Percentiles rank a stretch among this genome's conserved stretches.
phyloP scores from a whole-genome alignment of 2,888 invertebrate species.

The Strigamia maritima region DNA sequence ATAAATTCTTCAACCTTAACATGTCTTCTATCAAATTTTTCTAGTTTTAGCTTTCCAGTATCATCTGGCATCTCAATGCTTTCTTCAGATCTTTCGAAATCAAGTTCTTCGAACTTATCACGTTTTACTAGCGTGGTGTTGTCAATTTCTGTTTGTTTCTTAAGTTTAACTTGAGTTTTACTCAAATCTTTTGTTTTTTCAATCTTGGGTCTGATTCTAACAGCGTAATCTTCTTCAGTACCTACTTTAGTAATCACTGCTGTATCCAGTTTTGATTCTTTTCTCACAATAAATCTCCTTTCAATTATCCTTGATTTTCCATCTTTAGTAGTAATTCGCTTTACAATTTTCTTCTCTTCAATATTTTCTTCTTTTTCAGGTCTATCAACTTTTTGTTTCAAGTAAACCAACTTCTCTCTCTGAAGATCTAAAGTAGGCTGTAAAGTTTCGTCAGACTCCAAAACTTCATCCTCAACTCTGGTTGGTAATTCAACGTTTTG shows the following conservation, averaged over 20 bases:
- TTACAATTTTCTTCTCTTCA: background rate
- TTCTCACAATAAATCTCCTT: background rate
- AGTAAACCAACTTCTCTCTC: no score
- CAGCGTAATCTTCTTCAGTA: conserved; percentile 12
- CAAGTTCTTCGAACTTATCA: no score
- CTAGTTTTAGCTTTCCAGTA: no score
- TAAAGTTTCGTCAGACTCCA: no score
- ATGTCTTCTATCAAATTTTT: no score
- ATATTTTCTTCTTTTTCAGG: conserved; percentile 20
- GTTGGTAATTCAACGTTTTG: no score
- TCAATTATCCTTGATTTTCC: background rate
- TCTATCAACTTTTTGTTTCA: background rate
- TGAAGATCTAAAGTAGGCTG: no score
- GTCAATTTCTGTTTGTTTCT: background rate
- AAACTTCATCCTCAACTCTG: no score
- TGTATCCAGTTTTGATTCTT: background rate
- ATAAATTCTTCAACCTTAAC: no score
- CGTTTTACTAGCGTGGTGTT: no score
- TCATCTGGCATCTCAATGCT: no score
- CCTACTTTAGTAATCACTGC: background rate
- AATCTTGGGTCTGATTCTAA: conserved; percentile 8
- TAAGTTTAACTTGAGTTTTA: background rate
- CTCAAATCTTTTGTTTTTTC: background rate
- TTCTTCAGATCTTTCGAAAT: no score
- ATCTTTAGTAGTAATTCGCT: background rate